Evolutionary conservation across 37 sponge, comb jelly and placozoan genomes (phyloP), one percentile per base, ranked within the genome.

Genomic region (Agelas oroides): DNA sequence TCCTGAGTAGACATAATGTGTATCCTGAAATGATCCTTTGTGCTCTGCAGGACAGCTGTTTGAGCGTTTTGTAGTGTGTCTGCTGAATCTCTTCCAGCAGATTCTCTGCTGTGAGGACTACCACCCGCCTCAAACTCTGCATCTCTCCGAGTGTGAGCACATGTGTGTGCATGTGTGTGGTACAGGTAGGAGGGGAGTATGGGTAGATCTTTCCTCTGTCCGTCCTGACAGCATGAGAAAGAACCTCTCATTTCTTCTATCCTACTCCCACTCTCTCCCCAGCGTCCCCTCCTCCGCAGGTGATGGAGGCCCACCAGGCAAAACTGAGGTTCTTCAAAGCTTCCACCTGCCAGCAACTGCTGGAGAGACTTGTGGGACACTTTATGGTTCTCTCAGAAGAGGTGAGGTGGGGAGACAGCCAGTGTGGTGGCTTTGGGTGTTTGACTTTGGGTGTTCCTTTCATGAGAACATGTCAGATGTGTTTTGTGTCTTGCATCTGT

Each of bases 41-140:
- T 33, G 1, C 15, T 62, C n/a, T 19, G 6, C 81, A 94, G 94
- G 30, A 20, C 71, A 59, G 5, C 79, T 91, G 19, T 90, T 67
- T 77, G 88, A 91, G 72, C 60, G 65, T 15, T 87, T 87, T 64
- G 28, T 78, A 0, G 71, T 94, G 14, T 35, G 66, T 6, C 57
- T 72, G 28, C 65, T 94, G 46, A 80, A 81, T 33, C 68, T 94
- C 30, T 59, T 94, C 33, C 71, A 75, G 38, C 53, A 70, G 54
- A 94, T 94, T 25, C 40, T 94, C 3, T 37, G 62, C 19, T 93
- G 94, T 62, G 90, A 89, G 46, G 83, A 95, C 65, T 95, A 95
- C 80, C 71, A 75, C 2, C 85, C 82, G 13, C 90, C 92, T 0
- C n/a, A 46, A 0, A 41, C 23, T 39, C 15, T 41, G 37, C 79